A percentile compares a stretch with the other conserved stretches of the same genome.
Conservation (phyloP, 1,140 invertebrate species). For the Drosophila insularis region DNA sequence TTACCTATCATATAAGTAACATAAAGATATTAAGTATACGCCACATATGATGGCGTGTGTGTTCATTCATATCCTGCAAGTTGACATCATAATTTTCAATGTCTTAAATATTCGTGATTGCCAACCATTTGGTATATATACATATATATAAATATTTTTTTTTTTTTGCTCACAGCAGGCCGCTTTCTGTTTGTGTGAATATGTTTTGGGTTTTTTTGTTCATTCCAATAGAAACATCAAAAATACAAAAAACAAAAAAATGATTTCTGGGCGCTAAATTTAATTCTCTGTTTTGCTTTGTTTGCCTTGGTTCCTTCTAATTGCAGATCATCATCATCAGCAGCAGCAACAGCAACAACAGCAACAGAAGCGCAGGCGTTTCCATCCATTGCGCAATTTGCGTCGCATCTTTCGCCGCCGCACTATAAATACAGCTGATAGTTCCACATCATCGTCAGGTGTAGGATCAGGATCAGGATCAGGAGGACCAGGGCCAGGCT, state of each 20-base stretch:
- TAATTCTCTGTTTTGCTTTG: conserved; percentile 2
- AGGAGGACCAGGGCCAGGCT: conserved; percentile 26
- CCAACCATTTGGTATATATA: neutral
- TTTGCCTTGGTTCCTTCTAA: conserved; percentile 13
- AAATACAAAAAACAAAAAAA: conserved; percentile 17
- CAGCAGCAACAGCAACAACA: conserved; percentile 52
- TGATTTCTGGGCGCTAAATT: conserved; percentile 32
- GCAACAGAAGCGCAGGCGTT: conserved; percentile 76
- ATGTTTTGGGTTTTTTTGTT: neutral
- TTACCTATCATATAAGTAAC: no score
- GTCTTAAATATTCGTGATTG: neutral
- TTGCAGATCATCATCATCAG: conserved; percentile 40
- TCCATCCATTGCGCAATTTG: conserved; percentile 80
- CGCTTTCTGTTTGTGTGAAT: neutral
- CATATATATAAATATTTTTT: neutral
- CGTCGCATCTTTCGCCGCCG: conserved; percentile 79
- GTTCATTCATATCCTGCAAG: neutral
- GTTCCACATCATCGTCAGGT: conserved; percentile 5
- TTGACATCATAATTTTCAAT: conserved; percentile 10
- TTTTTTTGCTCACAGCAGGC: neutral
- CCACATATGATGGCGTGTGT: neutral
- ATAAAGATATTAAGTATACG: neutral
- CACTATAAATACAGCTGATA: conserved; percentile 71
- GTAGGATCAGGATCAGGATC: conserved; percentile 5
- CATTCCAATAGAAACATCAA: neutral